Evolutionary conservation across 2,113 vertebrate genomes (phyloP), one percentile per base, ranked within the genome.

Genomic region (Anolis carolinensis): DNA sequence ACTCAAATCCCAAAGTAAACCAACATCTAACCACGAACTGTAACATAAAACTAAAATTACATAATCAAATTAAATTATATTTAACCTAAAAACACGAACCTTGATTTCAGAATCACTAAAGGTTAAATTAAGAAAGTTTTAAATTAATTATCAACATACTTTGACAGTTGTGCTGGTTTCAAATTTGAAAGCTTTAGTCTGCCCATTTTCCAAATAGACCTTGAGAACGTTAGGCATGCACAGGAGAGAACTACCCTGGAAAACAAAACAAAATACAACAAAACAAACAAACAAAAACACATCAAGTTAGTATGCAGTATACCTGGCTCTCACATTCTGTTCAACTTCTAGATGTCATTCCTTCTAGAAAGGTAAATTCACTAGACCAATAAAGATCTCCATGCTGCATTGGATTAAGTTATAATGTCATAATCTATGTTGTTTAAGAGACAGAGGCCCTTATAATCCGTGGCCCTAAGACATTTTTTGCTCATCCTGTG

Each of bases 101-200:
- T n/a, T n/a, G n/a, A n/a, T n/a, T n/a, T n/a, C n/a, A n/a, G n/a
- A n/a, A n/a, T n/a, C n/a, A n/a, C n/a, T n/a, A n/a, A n/a, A n/a
- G n/a, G n/a, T n/a, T n/a, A n/a, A n/a, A n/a, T n/a, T n/a, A n/a
- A n/a, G n/a, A n/a, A n/a, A n/a, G n/a, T n/a, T n/a, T n/a, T n/a
- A n/a, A n/a, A n/a, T n/a, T n/a, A n/a, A n/a, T n/a, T n/a, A n/a
- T 84, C 39, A 9, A 0, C 0, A 86, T 96, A 99, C 98, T 98
- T 99, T 99, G 82, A 99, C 98, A 1, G 98, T 98, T 77, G 99
- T 99, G 92, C 95, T 97, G 10, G 92, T 95, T 88, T 98, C 98
- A 86, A 99, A 99, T 92, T 98, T 98, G 96, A 99, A 99, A 30
- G 99, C 99, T 94, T 99, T 99, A 1, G 99, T 99, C 95, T 99